phyloP scores from a whole-genome alignment of 2,888 invertebrate genomes.

The Andrena hattorfiana region DNA sequence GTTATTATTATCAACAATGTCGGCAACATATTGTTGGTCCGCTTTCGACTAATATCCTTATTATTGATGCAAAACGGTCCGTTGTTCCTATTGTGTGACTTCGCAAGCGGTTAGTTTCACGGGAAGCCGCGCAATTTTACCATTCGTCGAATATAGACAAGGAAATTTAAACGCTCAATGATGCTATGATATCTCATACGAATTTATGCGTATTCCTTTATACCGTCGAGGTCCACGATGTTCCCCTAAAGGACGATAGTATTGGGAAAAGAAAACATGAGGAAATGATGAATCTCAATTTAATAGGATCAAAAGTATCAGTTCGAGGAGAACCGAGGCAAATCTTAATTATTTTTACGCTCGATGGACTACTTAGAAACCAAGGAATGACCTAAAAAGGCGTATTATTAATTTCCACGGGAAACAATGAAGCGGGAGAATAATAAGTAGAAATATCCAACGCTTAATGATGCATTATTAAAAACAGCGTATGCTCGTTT shows the following conservation, averaged over 20 bases:
- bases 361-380: neutral
- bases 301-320: neutral
- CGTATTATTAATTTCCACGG: conserved; percentile 3
- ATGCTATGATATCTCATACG: no score
- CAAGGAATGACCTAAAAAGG: neutral
- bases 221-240: no score
- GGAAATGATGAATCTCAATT: no score
- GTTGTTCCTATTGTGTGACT: conserved; percentile 17
- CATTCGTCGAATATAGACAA: neutral
- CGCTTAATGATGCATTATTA: conserved; percentile 18
- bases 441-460: conserved; percentile 6
- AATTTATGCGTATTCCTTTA: no score
- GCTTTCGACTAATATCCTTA: conserved; percentile 27
- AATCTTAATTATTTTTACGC: neutral
- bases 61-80: conserved; percentile 23
- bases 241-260: no score
- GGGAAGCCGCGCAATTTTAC: neutral
- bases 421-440: neutral
- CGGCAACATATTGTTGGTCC: conserved; percentile 16
- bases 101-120: neutral
- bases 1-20: conserved; percentile 52
- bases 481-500: conserved; percentile 16
- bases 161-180: no score
- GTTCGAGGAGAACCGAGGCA: neutral
- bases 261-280: no score